phyloP scores from a whole-genome alignment of 2,113 vertebrate species.

The Vulpes vulpes region DNA sequence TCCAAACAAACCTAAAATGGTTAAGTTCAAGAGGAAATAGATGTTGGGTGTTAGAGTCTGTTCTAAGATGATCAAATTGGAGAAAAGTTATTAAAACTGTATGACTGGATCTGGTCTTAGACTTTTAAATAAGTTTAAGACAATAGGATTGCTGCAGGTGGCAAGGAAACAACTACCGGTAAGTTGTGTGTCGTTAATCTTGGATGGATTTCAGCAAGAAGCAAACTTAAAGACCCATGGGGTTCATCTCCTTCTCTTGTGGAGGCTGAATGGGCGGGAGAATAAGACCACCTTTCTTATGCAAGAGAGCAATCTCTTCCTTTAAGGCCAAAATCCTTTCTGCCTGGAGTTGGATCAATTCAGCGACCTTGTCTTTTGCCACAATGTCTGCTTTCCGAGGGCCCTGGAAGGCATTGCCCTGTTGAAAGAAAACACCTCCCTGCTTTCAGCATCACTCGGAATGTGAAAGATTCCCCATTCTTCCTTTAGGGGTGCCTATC shows the following conservation, averaged over 20 bases:
- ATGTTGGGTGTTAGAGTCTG: neutral
- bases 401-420: slow-evolving; percentile 90
- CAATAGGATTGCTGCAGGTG: neutral
- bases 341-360: slow-evolving; percentile 83
- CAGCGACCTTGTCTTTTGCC: slow-evolving; percentile 85
- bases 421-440: slow-evolving; percentile 23
- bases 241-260: neutral
- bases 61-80: neutral
- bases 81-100: slow-evolving; percentile 1
- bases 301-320: slow-evolving; percentile 87
- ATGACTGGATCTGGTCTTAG: neutral
- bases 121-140: neutral
- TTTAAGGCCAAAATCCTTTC: slow-evolving; percentile 83
- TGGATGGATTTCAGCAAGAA: neutral
- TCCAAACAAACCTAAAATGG: neutral
- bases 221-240: neutral
- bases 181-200: neutral
- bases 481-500: neutral
- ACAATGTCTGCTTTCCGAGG: slow-evolving; percentile 77
- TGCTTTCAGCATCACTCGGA: slow-evolving; percentile 33
- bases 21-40: neutral
- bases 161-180: neutral
- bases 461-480: neutral
- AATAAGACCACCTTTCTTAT: slow-evolving; percentile 86
- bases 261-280: slow-evolving; percentile 82